Evolutionary conservation across 2,888 invertebrate genomes (phyloP).

Genomic region (Coremacera marginata): DNA sequence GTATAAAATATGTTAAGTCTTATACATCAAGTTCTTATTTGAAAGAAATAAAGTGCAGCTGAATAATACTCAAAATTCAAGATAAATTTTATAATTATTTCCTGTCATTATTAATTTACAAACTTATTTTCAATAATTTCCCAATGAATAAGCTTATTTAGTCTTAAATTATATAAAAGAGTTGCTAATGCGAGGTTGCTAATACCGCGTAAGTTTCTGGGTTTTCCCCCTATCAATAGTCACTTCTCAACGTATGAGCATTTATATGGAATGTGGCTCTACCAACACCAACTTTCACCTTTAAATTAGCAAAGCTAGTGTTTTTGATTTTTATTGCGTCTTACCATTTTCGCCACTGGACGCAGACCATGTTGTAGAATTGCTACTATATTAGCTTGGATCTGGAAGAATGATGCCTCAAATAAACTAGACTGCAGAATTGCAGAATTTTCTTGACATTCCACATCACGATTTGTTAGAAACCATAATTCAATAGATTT

Average conservation of each 20-base stretch:
- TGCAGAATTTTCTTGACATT: not conserved
- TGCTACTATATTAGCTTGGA: conserved; percentile 41
- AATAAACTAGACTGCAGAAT: not conserved
- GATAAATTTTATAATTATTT: no score
- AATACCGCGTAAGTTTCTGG: not conserved
- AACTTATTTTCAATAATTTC: no score
- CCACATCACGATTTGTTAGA: conserved; percentile 36
- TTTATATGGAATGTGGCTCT: not conserved
- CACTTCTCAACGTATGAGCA: not conserved
- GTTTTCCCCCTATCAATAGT: not conserved
- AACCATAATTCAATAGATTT: conserved; percentile 48
- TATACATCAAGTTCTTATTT: no score
- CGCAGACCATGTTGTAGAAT: conserved; percentile 57
- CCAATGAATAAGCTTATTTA: not conserved
- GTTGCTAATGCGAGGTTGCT: no score
- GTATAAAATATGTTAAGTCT: no score
- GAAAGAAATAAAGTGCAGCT: no score
- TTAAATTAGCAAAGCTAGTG: conserved; percentile 33
- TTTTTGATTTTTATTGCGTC: conserved; percentile 14
- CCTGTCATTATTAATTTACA: no score
- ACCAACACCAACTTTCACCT: not conserved
- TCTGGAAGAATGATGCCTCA: conserved; percentile 13
- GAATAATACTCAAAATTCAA: no score
- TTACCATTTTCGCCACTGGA: conserved; percentile 41
- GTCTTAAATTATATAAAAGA: no score